These are phyloP conservation scores for Drosophila pallidifrons DNA, from an alignment of 1,140 invertebrate species.

Conservation along the genomic window DNA sequence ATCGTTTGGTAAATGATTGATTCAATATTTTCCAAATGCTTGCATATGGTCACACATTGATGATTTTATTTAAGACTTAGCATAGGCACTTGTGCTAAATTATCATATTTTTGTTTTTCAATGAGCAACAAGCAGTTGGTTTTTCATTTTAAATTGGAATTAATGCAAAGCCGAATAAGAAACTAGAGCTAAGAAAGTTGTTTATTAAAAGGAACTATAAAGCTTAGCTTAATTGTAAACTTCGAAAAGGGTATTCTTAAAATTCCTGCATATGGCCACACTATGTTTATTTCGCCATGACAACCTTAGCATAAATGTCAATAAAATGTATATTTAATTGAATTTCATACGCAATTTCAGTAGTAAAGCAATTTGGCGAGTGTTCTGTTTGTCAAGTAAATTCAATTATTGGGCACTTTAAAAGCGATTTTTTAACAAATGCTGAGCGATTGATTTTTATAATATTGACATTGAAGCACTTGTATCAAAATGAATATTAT, in stretches of 20 bases:
- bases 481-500: not conserved
- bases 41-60: too few relatives aligned
- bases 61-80: too few relatives aligned
- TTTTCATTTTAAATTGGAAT: conserved; percentile 7
- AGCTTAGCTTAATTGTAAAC: not conserved
- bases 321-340: not conserved
- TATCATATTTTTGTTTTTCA: too few relatives aligned
- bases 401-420: not conserved
- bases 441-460: not conserved
- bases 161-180: conserved; percentile 12
- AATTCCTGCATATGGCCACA: not conserved
- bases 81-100: too few relatives aligned
- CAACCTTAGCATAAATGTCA: too few relatives aligned
- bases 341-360: not conserved
- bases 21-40: too few relatives aligned
- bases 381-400: not conserved
- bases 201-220: not conserved
- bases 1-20: too few relatives aligned
- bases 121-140: not conserved
- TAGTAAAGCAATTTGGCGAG: not conserved
- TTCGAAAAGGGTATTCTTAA: not conserved
- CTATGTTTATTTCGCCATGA: not conserved
- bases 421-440: not conserved
- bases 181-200: not conserved
- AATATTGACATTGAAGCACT: conserved; percentile 11